Evolutionary conservation across 2,797 vertebrate species (phyloP), one percentile per base, ranked within the genome.

Genomic region (Danionella dracula): DNA sequence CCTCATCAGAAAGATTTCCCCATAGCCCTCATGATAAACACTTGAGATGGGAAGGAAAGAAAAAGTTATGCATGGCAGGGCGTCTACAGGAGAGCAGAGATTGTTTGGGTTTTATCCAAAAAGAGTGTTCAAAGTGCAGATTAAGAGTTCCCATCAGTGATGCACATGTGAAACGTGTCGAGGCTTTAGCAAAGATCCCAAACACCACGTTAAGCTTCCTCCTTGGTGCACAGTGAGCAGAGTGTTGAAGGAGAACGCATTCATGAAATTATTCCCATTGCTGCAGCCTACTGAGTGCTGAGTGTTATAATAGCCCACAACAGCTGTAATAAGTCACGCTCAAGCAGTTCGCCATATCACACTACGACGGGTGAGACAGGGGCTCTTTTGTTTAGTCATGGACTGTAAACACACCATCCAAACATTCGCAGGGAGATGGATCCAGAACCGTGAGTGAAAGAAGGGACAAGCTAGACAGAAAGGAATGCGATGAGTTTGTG

Each of bases 391-490:
- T 57, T 66, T 31, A n/a, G 42, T 57, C 11, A 17, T 57, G 44
- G 54, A 40, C 20, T 31, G 15, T 46, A 19, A 56, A 56, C 53
- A 49, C 35, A 57, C 46, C 34, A 66, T 58, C 6, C 23, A 58
- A 44, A 49, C 20, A 29, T 13, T 17, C 20, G 37, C 29, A 42
- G 42, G 38, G 16, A 48, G 31, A 8, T 44, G 13, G 29, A 27
- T 23, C 17, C 11, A 37, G 21, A 17, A 11, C 19, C 53, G 35
- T n/a, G 15, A 38, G 21, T 49, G 31, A 57, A 20, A 66, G 12
- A 66, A 58, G 55, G 65, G 58, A 59, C 45, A 66, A 64, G 41
- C 31, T 20, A 35, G 46, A 29, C 42, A 11, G 42, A 72, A 62
- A 64, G 45, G 71, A 76, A 69, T 49, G 55, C 31, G 45, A 35